Evolutionary conservation across 2,888 invertebrate genomes (phyloP).

Genomic region (Drosophila birchii): DNA sequence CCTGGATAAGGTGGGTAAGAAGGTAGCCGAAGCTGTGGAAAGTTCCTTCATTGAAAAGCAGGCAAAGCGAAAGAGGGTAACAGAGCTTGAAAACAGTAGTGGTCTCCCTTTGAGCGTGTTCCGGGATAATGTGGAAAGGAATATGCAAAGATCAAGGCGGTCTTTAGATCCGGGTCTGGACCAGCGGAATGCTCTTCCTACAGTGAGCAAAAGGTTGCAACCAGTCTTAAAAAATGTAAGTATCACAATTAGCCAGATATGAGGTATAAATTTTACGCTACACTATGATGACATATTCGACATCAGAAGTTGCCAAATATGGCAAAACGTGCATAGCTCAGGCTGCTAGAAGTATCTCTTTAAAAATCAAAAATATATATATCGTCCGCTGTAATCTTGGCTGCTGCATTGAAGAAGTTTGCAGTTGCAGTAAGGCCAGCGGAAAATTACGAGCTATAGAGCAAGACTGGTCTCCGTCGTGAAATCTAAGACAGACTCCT

Average conservation of each 20-base stretch:
- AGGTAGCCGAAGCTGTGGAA: conserved; percentile 63
- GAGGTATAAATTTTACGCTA: background rate
- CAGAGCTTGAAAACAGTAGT: conserved; percentile 52
- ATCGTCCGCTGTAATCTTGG: conserved; percentile 85
- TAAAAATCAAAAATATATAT: conserved; percentile 63
- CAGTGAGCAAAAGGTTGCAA: conserved; percentile 85
- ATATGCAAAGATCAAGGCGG: conserved; percentile 62
- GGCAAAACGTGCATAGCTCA: conserved; percentile 59
- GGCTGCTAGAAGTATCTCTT: conserved; percentile 71
- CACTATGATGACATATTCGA: conserved; percentile 84
- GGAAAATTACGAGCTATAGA: conserved; percentile 72
- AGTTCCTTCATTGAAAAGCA: conserved; percentile 38
- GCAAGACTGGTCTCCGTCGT: conserved; percentile 75
- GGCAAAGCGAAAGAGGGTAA: conserved; percentile 42
- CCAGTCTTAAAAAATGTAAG: conserved; percentile 83
- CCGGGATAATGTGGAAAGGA: conserved; percentile 60
- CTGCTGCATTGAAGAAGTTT: conserved; percentile 64
- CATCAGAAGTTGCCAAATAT: conserved; percentile 76
- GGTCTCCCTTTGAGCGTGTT: conserved; percentile 29
- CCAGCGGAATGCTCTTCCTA: conserved; percentile 84
- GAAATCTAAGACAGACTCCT: conserved; percentile 64
- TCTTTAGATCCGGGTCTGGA: conserved; percentile 86
- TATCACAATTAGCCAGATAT: background rate
- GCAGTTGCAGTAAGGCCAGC: conserved; percentile 84
- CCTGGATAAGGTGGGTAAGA: conserved; percentile 58